These are phyloP conservation scores for Crenichthys baileyi DNA, from an alignment of 2,797 vertebrate species.

Conservation along the genomic window DNA sequence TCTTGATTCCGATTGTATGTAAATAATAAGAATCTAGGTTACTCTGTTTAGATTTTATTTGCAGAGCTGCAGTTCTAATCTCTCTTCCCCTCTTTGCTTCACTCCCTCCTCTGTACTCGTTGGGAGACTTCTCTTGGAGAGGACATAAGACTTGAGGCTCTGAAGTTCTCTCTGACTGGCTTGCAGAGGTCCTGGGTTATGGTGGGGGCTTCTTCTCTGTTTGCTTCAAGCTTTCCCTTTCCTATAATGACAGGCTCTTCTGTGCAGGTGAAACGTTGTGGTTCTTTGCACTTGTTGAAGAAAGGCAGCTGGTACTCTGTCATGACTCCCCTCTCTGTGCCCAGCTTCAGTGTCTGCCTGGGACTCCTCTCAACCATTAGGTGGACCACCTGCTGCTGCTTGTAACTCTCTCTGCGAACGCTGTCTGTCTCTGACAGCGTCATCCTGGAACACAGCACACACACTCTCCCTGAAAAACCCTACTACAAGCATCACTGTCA, in stretches of 20 bases:
- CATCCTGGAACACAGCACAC: conserved; percentile 47
- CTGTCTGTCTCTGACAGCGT: conserved; percentile 56
- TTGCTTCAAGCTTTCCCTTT: conserved; percentile 1
- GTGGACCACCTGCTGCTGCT: conserved; percentile 69
- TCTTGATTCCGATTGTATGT: neutral
- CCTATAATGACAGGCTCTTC: neutral
- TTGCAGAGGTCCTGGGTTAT: conserved; percentile 28
- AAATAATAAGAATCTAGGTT: neutral
- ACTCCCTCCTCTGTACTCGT: conserved; percentile 55
- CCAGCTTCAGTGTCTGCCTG: conserved; percentile 58
- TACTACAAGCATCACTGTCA: neutral
- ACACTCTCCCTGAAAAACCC: neutral
- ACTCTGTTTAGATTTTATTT: neutral
- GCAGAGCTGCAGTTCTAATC: neutral
- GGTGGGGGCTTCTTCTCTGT: conserved; percentile 3
- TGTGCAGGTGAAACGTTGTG: neutral
- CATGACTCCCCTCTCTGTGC: conserved; percentile 23
- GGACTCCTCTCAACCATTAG: conserved; percentile 57
- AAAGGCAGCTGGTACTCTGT: conserved; percentile 50
- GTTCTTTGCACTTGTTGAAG: conserved; percentile 6
- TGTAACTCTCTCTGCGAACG: conserved; percentile 57
- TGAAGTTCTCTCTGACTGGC: conserved; percentile 53
- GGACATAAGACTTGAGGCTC: conserved; percentile 57
- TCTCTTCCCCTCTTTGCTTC: conserved; percentile 3
- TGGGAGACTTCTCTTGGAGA: conserved; percentile 47